Evolutionary conservation across 2,888 invertebrate species (phyloP).

Genomic region (Acleris holmiana): DNA sequence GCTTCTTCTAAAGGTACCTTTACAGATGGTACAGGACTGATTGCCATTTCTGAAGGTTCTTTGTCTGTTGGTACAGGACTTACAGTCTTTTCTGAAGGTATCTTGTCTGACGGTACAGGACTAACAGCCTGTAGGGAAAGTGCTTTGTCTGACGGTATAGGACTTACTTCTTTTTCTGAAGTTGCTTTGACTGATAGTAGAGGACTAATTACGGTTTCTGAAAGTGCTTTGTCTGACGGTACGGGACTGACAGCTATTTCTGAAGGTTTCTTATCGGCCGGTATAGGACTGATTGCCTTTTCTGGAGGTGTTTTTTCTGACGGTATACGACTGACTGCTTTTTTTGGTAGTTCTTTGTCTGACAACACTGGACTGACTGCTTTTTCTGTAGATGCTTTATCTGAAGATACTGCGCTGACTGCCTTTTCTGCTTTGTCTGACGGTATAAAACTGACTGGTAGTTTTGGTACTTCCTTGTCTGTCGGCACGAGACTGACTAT

Average conservation of each 20-base stretch:
- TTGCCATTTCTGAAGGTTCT: slow-evolving; percentile 15
- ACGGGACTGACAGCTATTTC: slow-evolving; percentile 24
- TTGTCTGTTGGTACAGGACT: slow-evolving; percentile 8
- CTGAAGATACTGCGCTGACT: slow-evolving; percentile 15
- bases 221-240: slow-evolving; percentile 15
- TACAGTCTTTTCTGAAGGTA: slow-evolving; percentile 25
- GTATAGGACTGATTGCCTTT: slow-evolving; percentile 4
- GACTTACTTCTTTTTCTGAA: slow-evolving; percentile 6
- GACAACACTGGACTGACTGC: slow-evolving; percentile 16
- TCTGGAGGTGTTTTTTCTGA: slow-evolving; percentile 22
- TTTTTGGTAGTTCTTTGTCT: slow-evolving; percentile 7
- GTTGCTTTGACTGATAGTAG: neutral
- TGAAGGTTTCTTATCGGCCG: slow-evolving; percentile 18
- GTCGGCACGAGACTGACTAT: slow-evolving; percentile 7
- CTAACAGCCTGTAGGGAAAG: too few species aligned
- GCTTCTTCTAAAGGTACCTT: slow-evolving; percentile 26
- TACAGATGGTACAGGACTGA: neutral
- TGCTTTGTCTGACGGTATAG: slow-evolving; percentile 7
- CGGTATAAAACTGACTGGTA: neutral
- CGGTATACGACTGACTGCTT: slow-evolving; percentile 19
- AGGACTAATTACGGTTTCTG: too few species aligned
- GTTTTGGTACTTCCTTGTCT: slow-evolving; percentile 12
- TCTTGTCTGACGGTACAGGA: slow-evolving; percentile 28
- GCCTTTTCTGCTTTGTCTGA: slow-evolving; percentile 28
- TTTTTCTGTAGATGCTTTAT: slow-evolving; percentile 4